phyloP scores from a whole-genome alignment of 2,113 vertebrate genomes.

The Paradoxurus hermaphroditus region DNA sequence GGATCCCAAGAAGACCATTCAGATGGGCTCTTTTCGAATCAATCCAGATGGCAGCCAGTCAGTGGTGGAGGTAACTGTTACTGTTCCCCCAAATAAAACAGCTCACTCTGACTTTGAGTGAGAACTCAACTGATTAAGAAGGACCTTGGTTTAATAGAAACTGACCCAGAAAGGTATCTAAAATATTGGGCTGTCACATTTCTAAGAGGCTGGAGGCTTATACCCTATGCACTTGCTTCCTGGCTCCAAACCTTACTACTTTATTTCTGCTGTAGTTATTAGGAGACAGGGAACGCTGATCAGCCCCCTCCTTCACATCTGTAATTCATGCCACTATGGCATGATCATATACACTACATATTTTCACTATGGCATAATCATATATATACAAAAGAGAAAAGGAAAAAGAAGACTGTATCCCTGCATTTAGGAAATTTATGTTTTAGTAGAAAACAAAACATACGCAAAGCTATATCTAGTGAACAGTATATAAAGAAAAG shows the following conservation, averaged over 20 bases:
- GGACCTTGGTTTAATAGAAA: conserved; percentile 32
- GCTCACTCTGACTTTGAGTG: not conserved
- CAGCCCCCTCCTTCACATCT: not conserved
- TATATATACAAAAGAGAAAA: not conserved
- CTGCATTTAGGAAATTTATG: conserved; percentile 15
- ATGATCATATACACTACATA: not conserved
- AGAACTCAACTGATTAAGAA: not conserved
- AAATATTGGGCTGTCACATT: conserved; percentile 14
- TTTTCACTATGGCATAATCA: not conserved
- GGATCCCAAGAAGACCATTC: conserved; percentile 95
- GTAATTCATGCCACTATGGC: not conserved
- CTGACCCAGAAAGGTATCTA: not conserved
- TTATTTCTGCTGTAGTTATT: not conserved
- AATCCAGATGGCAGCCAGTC: conserved; percentile 97
- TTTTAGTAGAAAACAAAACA: conserved; percentile 15
- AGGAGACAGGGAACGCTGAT: not conserved
- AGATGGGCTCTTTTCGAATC: conserved; percentile 96
- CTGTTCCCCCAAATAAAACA: conserved; percentile 44
- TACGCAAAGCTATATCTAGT: not conserved
- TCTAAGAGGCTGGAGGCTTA: not conserved
- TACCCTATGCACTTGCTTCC: not conserved
- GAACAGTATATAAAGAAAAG: not conserved
- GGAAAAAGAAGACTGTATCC: not conserved
- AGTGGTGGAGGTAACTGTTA: conserved; percentile 89
- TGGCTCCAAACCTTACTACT: not conserved